Evolutionary conservation across 1,140 invertebrate species (phyloP).

Genomic region (Apis mellifera): Amel_HAv3.1 CM009932.2:3179501-3180000

Average conservation of each 20-base stretch:
- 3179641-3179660: not conserved
- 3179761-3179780: not conserved
- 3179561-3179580: constrained; percentile 44
- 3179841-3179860: too few species aligned
- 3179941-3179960: constrained; percentile 4
- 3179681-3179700: not conserved
- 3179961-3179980: constrained; percentile 48
- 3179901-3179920: not conserved
- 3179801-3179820: not conserved
- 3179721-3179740: constrained; percentile 28
- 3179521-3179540: constrained; percentile 74
- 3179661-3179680: not conserved
- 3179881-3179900: not conserved
- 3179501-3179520: constrained; percentile 75
- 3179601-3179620: constrained; percentile 55
- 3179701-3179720: not conserved
- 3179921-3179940: not conserved
- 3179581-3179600: constrained; percentile 53
- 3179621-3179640: constrained; percentile 38
- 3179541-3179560: constrained; percentile 52
- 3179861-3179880: not conserved
- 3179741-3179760: not conserved
- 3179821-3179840: not conserved
- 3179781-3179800: constrained; percentile 27
- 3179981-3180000: constrained; percentile 35